Percentiles rank a stretch among this genome's conserved stretches.
Evolutionary conservation across 1,140 invertebrate species (phyloP).

Genomic region (Anthonomus grandis): DNA sequence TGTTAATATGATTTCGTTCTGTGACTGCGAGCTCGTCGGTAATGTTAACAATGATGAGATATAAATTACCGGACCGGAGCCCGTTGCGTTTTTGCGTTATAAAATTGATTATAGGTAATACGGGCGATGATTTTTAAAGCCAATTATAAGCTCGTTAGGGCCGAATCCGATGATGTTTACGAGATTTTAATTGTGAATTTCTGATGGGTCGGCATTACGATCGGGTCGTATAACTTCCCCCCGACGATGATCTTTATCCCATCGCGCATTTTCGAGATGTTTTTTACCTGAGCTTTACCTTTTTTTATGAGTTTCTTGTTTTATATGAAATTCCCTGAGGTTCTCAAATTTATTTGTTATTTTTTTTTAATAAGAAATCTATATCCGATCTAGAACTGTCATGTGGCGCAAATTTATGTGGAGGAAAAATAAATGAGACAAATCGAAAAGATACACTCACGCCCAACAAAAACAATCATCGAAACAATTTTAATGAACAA

Average conservation of each 20-base stretch:
- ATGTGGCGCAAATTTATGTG: slow-evolving; percentile 13
- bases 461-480: slow-evolving; percentile 25
- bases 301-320: no score
- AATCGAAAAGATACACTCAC: slow-evolving; percentile 19
- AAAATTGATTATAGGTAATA: slow-evolving; percentile 39
- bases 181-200: slow-evolving; percentile 32
- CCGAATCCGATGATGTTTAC: slow-evolving; percentile 25
- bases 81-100: slow-evolving; percentile 32
- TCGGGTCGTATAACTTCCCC: slow-evolving; percentile 12
- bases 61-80: slow-evolving; percentile 31
- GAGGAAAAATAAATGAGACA: slow-evolving; percentile 22
- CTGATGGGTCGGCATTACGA: slow-evolving; percentile 21
- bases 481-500: slow-evolving; percentile 29
- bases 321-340: no score
- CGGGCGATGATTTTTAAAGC: slow-evolving; percentile 35
- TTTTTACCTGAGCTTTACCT: neutral
- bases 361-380: neutral
- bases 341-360: no score
- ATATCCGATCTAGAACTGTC: slow-evolving; percentile 18
- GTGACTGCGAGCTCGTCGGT: slow-evolving; percentile 2
- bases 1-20: neutral
- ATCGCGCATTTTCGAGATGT: neutral
- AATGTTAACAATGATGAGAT: slow-evolving; percentile 33
- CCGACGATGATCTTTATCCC: no score
- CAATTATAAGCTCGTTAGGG: slow-evolving; percentile 36